phyloP scores from a whole-genome alignment of 2,888 invertebrate genomes.

The Julus scandinavius region DNA sequence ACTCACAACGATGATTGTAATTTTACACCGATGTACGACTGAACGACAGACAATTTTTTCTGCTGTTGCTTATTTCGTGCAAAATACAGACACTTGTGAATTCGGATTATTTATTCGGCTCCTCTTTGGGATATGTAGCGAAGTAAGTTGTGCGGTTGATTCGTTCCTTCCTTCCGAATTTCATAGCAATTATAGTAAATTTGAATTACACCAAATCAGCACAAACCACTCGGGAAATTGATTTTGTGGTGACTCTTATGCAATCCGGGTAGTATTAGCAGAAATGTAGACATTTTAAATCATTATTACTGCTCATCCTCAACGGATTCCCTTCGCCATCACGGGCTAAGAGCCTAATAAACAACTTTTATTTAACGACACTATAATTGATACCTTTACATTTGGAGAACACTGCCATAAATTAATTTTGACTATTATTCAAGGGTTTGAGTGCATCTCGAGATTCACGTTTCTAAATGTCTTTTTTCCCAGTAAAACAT shows the following conservation, averaged over 20 bases:
- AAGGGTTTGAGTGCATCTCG: background rate
- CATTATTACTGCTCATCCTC: constrained; percentile 34
- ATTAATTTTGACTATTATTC: constrained; percentile 45
- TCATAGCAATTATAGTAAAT: constrained; percentile 12
- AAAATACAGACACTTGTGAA: background rate
- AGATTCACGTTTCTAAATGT: constrained; percentile 12
- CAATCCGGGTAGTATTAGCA: background rate
- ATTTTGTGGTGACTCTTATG: background rate
- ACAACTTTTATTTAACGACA: constrained; percentile 36
- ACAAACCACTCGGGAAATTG: background rate
- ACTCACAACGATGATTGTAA: background rate
- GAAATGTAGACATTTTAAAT: background rate
- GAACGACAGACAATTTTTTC: background rate
- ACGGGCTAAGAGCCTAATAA: constrained; percentile 22
- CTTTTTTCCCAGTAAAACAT: background rate
- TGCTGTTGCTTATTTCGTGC: background rate
- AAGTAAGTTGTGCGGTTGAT: background rate
- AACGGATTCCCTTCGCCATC: background rate
- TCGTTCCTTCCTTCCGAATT: background rate
- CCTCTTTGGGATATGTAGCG: background rate
- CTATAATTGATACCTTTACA: constrained; percentile 40
- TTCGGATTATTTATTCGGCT: background rate
- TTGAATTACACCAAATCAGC: background rate
- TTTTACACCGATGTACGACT: background rate
- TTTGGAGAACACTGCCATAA: constrained; percentile 37